Conservation (phyloP, 2,113 vertebrate species). For the Columbina picui region DNA sequence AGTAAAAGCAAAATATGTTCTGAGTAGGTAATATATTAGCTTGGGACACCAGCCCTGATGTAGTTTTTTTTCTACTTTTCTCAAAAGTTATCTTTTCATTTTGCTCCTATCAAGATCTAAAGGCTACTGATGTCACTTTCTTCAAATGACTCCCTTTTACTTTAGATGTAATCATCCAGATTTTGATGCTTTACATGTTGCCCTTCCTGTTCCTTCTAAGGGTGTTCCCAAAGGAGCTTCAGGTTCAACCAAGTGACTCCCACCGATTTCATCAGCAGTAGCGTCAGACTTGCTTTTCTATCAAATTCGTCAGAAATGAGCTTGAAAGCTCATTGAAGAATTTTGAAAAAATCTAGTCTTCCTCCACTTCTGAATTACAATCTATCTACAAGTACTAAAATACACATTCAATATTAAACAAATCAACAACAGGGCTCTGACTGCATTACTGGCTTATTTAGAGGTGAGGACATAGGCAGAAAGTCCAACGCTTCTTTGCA, state of each 20-base stretch:
- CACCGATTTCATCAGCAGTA: neutral
- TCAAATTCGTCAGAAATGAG: neutral
- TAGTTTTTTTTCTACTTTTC: neutral
- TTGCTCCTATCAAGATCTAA: neutral
- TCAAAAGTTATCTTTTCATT: neutral
- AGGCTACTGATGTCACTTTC: neutral
- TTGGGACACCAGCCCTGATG: neutral
- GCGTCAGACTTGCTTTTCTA: neutral
- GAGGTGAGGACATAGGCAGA: neutral
- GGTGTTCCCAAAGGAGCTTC: neutral
- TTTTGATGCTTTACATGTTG: neutral
- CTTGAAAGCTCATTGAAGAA: neutral
- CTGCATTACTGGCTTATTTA: accelerated
- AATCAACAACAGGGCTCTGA: neutral
- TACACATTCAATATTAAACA: accelerated
- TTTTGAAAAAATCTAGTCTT: neutral
- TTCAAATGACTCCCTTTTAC: neutral
- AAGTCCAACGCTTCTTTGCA: neutral
- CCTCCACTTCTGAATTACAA: neutral
- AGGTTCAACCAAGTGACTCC: neutral
- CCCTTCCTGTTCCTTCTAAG: neutral
- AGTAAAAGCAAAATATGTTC: slow-evolving; percentile 12
- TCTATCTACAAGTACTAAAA: neutral
- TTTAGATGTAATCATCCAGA: neutral
- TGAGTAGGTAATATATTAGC: neutral